Percentiles rank a stretch among this genome's conserved stretches.
These are phyloP conservation scores for Drosophila hawaiiensis DNA, from an alignment of 2,888 invertebrate species.

Conservation along the genomic window DNA sequence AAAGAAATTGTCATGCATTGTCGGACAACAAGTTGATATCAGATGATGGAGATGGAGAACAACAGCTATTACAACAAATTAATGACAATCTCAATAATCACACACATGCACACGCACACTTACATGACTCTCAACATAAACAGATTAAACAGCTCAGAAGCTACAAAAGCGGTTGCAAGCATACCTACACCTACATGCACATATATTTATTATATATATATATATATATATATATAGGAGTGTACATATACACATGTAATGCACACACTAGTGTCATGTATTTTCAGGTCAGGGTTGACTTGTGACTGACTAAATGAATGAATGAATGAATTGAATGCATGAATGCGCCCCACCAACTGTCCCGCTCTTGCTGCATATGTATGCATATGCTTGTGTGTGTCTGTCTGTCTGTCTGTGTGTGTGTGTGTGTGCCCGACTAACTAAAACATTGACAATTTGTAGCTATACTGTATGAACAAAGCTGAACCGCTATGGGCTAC, in stretches of 20 bases:
- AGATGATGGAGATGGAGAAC: conserved; percentile 24
- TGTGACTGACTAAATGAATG: conserved; percentile 82
- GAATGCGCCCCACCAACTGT: conserved; percentile 71
- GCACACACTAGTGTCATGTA: conserved; percentile 62
- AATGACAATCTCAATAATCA: conserved; percentile 45
- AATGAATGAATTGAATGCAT: conserved; percentile 76
- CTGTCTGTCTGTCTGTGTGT: conserved; percentile 29
- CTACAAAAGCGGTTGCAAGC: conserved; percentile 59
- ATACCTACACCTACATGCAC: conserved; percentile 40
- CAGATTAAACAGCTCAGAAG: conserved; percentile 41
- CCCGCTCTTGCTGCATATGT: conserved; percentile 5
- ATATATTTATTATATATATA: conserved; percentile 11
- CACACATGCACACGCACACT: conserved; percentile 20
- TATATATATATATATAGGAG: conserved; percentile 2
- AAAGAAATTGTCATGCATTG: conserved; percentile 9
- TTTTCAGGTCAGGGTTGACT: conserved; percentile 85
- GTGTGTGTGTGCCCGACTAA: conserved; percentile 67
- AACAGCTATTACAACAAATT: conserved; percentile 30
- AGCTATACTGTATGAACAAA: conserved; percentile 40
- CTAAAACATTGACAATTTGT: conserved; percentile 79
- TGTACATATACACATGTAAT: conserved; percentile 46
- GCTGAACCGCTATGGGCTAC: conserved; percentile 39
- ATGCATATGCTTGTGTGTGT: conserved; percentile 1
- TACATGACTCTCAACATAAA: conserved; percentile 30
- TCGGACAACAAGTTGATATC: conserved; percentile 7